Evolutionary conservation across 2,797 vertebrate genomes (phyloP), one percentile per base, ranked within the genome.

Genomic region (Anguilla marmorata): DNA sequence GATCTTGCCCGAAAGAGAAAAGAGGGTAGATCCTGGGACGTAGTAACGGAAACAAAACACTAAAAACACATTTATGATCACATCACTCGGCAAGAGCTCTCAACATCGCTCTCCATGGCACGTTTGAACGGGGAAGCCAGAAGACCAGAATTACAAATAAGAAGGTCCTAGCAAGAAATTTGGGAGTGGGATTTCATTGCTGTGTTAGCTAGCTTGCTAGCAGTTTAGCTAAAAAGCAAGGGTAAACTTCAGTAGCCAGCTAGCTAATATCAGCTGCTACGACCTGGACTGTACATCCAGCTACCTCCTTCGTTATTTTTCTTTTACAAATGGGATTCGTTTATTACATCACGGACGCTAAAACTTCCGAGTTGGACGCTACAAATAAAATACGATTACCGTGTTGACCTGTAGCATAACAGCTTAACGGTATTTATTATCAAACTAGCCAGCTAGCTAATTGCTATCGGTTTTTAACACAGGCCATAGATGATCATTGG

Each of bases 401-500:
- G 90, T 92, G 91, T 93, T 89, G 90, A 92, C 69, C 89, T 89
- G 89, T 91, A 90, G 88, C 90, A 89, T 91, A 88, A 89, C 91
- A 58, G 92, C 84, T 92, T 58, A 84, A 84, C 63, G 27, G 91
- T 93, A 94, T 95, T 94, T 94, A 94, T 94, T 87, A 87, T 85
- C 48, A 82, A 89, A 88, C 88, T 87, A 93, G 94, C 94, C 94
- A 95, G 93, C 93, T 92, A 93, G 91, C 88, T 79, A 94, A 93
- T 95, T 94, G 94, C 94, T 93, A 91, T 93, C 88, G 83, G 93
- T 94, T 96, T 95, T 95, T 95, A 93, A 92, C 24, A 87, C 92
- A 95, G 96, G 96, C 95, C 96, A 94, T 93, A 93, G 92, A 94
- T 92, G 90, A 91, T 50, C 87, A 91, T 50, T 86, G 80, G 88